A percentile compares a stretch with the other conserved stretches of the same genome.
These are phyloP conservation scores for Platynereis dumerilii DNA, from an alignment of 2,888 invertebrate species.

Conservation along the genomic window DNA sequence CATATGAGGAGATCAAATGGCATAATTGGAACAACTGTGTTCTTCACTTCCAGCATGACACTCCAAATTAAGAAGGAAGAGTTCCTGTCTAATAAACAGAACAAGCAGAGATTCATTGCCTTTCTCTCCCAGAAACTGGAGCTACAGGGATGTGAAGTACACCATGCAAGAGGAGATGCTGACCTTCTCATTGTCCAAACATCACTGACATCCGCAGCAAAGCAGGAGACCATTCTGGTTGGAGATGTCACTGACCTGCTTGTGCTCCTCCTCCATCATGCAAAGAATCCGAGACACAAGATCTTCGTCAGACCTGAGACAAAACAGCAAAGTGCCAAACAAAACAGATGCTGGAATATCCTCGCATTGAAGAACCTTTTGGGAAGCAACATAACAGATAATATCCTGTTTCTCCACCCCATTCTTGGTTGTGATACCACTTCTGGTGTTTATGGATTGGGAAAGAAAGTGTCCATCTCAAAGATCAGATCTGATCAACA, in stretches of 20 bases:
- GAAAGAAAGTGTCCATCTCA: background rate
- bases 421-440: conserved; percentile 6
- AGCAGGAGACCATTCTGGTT: conserved; percentile 27
- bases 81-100: conserved; percentile 38
- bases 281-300: background rate
- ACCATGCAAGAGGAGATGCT: conserved; percentile 41
- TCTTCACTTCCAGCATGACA: conserved; percentile 32
- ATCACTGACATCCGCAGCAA: conserved; percentile 28
- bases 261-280: conserved; percentile 32
- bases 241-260: conserved; percentile 47
- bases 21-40: conserved; percentile 25
- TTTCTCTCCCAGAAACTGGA: conserved; percentile 26
- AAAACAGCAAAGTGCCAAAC: background rate
- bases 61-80: conserved; percentile 37
- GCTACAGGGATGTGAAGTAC: conserved; percentile 16
- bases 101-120: conserved; percentile 41
- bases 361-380: background rate
- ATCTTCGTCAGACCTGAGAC: background rate
- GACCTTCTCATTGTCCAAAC: conserved; percentile 40
- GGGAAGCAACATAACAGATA: background rate
- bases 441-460: conserved; percentile 1
- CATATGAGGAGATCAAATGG: conserved; percentile 37
- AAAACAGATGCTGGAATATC: conserved; percentile 1
- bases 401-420: background rate
- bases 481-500: no score